Evolutionary conservation across 23 tunicate species (phyloP), one percentile per base, ranked within the genome.

Genomic region (Ciona savignyi): DNA sequence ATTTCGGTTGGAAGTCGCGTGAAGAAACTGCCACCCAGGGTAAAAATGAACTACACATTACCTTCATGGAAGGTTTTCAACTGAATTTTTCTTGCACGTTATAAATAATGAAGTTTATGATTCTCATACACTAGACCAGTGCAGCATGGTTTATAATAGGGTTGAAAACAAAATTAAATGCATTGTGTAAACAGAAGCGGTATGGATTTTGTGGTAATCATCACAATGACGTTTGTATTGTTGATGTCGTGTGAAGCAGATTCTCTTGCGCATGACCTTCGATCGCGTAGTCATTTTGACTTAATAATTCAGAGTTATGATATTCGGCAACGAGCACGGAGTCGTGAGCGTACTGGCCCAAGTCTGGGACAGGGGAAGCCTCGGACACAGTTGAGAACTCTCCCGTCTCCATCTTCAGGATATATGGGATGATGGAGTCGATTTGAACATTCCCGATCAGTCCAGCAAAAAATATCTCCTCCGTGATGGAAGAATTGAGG

Each of bases 381-480:
- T 42, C 56, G 15, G 56, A 42, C 56, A 42, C 85, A 0, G 64
- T 22, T 21, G 79, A 32, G 62, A 83, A 88, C 42, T 88, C 96
- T 67, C 82, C 79, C 2, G 96, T 77, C 31, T 88, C 96, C 96
- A 88, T 88, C 26, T 80, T 71, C 6, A 88, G 73, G 29, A 88
- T 88, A 33, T 88, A 88, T 3, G 96, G 96, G 0, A 88, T 88
- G 42, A 88, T 88, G 29, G 96, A 88, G 65, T 88, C 96, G 22
- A 82, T 82, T 33, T 83, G 96, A 25, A 89, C 96, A 51, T 79
- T 83, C 0, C 96, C 96, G 51, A 89, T 89, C 1, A 89, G 82
- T 23, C 96, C 96, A 56, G 89, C 89, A 32, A 89, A 89, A 61
- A 89, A 89, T 1, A 89, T 30, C 33, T 89, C 96, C 62, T 89